phyloP scores from a whole-genome alignment of 1,140 invertebrate genomes.

The Harpegnathos saltator region DNA sequence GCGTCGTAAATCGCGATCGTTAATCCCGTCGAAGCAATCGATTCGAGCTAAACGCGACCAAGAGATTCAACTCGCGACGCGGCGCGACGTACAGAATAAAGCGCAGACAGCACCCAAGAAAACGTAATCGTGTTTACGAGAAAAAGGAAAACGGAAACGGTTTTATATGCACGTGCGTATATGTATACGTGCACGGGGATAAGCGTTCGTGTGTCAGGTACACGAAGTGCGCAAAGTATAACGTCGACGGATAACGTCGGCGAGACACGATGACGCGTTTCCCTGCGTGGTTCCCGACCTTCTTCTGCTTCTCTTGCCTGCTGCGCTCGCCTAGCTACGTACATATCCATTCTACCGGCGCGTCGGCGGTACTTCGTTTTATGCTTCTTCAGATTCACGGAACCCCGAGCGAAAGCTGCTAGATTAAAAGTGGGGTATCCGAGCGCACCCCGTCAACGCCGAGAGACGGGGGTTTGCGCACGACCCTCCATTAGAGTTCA shows the following conservation, averaged over 20 bases:
- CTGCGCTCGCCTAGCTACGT: neutral
- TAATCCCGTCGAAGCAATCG: conserved; percentile 1
- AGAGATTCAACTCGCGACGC: neutral
- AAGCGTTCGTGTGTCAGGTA: too few relatives aligned
- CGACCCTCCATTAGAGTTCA: conserved; percentile 7
- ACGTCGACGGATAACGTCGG: too few relatives aligned
- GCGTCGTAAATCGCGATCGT: neutral
- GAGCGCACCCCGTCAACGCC: conserved; percentile 59
- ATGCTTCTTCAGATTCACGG: conserved; percentile 76
- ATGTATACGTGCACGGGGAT: too few relatives aligned
- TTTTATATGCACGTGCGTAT: neutral
- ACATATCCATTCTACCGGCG: neutral
- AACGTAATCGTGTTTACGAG: conserved; percentile 1
- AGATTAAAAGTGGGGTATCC: conserved; percentile 81
- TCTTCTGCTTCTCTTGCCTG: neutral
- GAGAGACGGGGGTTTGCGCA: neutral
- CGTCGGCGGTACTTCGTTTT: conserved; percentile 72
- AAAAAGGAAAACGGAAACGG: conserved; percentile 2
- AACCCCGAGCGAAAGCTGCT: conserved; percentile 77
- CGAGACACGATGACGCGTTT: conserved; percentile 7
- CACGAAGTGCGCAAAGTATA: too few relatives aligned
- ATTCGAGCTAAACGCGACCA: neutral
- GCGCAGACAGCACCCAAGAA: neutral
- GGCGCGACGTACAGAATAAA: neutral
- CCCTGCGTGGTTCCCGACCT: neutral